A percentile compares a stretch with the other conserved stretches of the same genome.
phyloP scores from a whole-genome alignment of 2,888 invertebrate genomes.

The Ornithoptera priamus region DNA sequence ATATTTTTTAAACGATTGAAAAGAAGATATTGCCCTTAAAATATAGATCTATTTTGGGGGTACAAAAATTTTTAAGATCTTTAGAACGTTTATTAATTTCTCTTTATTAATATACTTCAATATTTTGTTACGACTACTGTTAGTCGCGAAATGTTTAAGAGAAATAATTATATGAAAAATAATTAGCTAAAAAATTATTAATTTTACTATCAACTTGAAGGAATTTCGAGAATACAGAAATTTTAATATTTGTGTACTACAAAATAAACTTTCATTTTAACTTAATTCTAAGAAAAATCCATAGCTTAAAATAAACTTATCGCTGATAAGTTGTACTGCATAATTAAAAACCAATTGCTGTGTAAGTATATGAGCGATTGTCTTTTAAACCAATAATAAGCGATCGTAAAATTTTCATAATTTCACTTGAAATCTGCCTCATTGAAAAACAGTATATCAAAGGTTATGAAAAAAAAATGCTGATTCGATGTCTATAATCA shows the following conservation, averaged over 20 bases:
- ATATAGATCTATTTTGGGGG: too few species aligned
- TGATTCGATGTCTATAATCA: conserved; percentile 20
- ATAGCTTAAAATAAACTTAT: neutral
- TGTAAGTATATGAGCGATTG: conserved; percentile 32
- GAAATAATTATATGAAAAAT: too few species aligned
- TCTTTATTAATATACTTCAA: too few species aligned
- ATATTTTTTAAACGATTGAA: too few species aligned
- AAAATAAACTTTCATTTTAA: neutral
- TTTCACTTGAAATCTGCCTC: conserved; percentile 36
- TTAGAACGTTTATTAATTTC: too few species aligned
- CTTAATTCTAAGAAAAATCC: neutral
- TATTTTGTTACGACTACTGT: too few species aligned
- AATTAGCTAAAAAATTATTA: too few species aligned
- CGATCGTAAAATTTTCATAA: conserved; percentile 48
- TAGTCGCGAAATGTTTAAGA: too few species aligned
- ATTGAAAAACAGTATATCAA: conserved; percentile 33
- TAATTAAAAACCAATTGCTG: conserved; percentile 21
- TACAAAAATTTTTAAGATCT: too few species aligned
- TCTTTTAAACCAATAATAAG: conserved; percentile 45
- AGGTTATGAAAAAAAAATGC: conserved; percentile 22
- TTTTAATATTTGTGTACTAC: neutral
- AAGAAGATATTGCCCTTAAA: too few species aligned
- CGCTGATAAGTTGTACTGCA: neutral
- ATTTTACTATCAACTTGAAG: too few species aligned
- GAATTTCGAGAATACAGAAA: neutral